phyloP scores from a whole-genome alignment of 2,888 invertebrate genomes.

The Eulithis prunata region DNA sequence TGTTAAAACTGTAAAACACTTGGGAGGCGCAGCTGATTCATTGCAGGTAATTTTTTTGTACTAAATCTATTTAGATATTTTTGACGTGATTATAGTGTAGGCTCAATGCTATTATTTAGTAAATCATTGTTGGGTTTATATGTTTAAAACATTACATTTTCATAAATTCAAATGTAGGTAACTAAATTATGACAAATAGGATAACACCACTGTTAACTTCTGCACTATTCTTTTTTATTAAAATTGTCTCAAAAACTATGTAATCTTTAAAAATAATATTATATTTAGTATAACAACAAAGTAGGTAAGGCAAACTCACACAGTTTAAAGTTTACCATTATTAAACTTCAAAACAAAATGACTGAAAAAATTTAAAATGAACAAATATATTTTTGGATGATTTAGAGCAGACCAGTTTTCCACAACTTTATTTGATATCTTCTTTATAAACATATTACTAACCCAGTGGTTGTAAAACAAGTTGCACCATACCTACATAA shows the following conservation, averaged over 20 bases:
- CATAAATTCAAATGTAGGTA: too few relatives aligned
- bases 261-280: neutral
- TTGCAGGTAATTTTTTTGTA: neutral
- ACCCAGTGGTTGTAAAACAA: conserved; percentile 34
- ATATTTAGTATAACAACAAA: too few relatives aligned
- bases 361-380: conserved; percentile 19
- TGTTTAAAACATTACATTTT: too few relatives aligned
- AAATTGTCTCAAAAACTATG: neutral
- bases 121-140: too few relatives aligned
- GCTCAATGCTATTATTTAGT: too few relatives aligned
- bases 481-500: conserved; percentile 11
- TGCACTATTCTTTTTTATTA: neutral
- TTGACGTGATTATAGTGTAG: neutral
- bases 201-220: neutral
- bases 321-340: neutral
- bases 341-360: neutral
- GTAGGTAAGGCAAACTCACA: too few relatives aligned
- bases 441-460: conserved; percentile 5
- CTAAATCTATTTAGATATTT: neutral
- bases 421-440: neutral
- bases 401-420: conserved; percentile 5
- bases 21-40: neutral
- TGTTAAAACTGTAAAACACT: neutral
- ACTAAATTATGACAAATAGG: too few relatives aligned
- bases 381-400: conserved; percentile 17